Evolutionary conservation across 2,888 invertebrate genomes (phyloP), one percentile per base, ranked within the genome.

Genomic region (Himalopsyche tibetana): DNA sequence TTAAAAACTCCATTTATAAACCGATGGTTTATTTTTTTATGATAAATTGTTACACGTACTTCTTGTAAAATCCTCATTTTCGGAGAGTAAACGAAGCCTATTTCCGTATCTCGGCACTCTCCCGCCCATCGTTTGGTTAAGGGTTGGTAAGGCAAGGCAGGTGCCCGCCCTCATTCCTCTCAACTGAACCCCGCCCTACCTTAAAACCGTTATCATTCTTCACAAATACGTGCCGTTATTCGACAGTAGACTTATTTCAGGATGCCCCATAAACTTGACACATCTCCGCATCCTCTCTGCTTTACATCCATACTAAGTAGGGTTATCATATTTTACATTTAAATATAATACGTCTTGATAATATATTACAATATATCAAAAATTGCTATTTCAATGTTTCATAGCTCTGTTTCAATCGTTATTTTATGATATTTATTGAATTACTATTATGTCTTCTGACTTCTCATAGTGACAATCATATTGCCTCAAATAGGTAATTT

Each of bases 231-330:
- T 82, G 82, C 38, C 42, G 55, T 40, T 82, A 82, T 82, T 82
- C 82, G 82, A 82, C 82, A 82, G 42, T 40, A 51, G 51, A 82
- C 82, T 82, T 82, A 82, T 82, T 63, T 63, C 19, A 63, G 63
- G 63, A 63, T 63, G 63, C 63, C 19, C 63, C 63, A 63, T 63
- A 63, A 63, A 63, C 63, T 63, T 63, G 63, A 63, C 63, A 63
- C 63, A 63, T 63, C 63, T 63, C 15, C 63, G 63, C 28, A 63
- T 63, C 63, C 63, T 63, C 63, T 63, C 19, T 63, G 28, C 63
- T 63, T 51, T 51, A 51, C 51, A 51, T 51, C 51, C 63, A 56
- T 28, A 28, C 28, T 63, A n/a, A 19, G 63, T 28, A 63, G 63
- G 63, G 19, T 19, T 63, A 19, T 63, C 63, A 19, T 19, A 63